These are phyloP conservation scores for Manacus vitellinus DNA, from an alignment of 2,113 vertebrate genomes.

Conservation along the genomic window DNA sequence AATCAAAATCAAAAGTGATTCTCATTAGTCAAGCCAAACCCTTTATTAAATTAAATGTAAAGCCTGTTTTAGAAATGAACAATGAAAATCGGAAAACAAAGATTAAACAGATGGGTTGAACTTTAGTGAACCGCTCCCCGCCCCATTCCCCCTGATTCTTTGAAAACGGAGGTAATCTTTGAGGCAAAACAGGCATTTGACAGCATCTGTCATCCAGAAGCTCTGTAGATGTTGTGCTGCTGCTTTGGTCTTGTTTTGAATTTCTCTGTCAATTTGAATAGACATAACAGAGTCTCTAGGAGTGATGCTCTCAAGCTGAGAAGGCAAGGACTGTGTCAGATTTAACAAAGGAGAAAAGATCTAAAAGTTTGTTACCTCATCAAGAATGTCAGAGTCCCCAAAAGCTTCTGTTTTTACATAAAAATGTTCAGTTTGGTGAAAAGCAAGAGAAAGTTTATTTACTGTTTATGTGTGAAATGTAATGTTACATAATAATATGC, in stretches of 20 bases:
- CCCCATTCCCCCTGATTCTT: accelerated
- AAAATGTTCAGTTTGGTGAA: neutral
- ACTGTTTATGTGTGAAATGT: neutral
- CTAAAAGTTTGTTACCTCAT: neutral
- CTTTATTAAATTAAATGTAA: constrained; percentile 25
- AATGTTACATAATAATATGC: accelerated
- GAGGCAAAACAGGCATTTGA: neutral
- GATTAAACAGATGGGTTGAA: neutral
- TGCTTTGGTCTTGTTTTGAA: constrained; percentile 9
- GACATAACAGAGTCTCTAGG: neutral
- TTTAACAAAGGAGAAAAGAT: neutral
- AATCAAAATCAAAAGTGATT: constrained; percentile 39
- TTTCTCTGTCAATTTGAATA: constrained; percentile 25
- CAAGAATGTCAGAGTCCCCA: neutral
- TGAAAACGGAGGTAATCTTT: constrained; percentile 32
- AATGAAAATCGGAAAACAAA: constrained; percentile 16
- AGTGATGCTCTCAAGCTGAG: neutral
- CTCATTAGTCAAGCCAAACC: constrained; percentile 45
- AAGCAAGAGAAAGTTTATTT: neutral
- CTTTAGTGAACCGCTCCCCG: accelerated
- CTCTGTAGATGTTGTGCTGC: neutral
- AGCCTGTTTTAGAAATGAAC: constrained; percentile 32
- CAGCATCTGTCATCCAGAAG: neutral
- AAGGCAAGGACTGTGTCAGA: neutral
- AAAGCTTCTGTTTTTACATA: neutral